phyloP scores from a whole-genome alignment of 2,888 invertebrate genomes.

The Vanessa cardui region DNA sequence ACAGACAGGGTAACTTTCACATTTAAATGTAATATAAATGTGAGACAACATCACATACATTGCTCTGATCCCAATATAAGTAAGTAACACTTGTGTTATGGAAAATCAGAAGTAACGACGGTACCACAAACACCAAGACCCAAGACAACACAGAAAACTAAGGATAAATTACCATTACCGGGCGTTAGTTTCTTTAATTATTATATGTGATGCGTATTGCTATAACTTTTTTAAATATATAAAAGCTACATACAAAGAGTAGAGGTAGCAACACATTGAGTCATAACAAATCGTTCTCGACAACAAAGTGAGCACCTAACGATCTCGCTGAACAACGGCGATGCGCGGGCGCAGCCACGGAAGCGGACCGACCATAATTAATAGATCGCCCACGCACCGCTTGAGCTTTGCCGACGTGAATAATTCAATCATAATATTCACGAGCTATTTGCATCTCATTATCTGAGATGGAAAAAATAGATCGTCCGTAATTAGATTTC shows the following conservation, averaged over 20 bases:
- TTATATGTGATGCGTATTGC: neutral
- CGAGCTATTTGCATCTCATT: slow-evolving; percentile 41
- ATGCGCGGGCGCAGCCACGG: slow-evolving; percentile 56
- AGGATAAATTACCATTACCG: no score
- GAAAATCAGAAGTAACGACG: no score
- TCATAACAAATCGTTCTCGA: slow-evolving; percentile 40
- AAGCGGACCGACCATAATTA: slow-evolving; percentile 53
- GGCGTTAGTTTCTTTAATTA: no score
- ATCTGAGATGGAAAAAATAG: slow-evolving; percentile 29
- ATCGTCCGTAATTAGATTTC: neutral
- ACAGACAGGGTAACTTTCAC: no score
- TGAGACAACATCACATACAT: no score
- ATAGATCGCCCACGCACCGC: slow-evolving; percentile 60
- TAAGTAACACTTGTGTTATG: no score
- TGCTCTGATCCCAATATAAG: no score
- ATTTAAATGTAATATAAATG: no score
- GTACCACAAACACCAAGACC: no score
- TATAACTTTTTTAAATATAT: neutral
- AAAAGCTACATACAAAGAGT: neutral
- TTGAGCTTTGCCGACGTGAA: slow-evolving; percentile 53
- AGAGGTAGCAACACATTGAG: slow-evolving; percentile 25
- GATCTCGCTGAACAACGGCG: slow-evolving; percentile 35
- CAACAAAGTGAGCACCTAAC: slow-evolving; percentile 34
- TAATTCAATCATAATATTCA: slow-evolving; percentile 40
- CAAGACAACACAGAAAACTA: no score